Base-by-base conservation (phyloP, 2,888 invertebrate genomes). In the Camponotus fellah region DNA sequence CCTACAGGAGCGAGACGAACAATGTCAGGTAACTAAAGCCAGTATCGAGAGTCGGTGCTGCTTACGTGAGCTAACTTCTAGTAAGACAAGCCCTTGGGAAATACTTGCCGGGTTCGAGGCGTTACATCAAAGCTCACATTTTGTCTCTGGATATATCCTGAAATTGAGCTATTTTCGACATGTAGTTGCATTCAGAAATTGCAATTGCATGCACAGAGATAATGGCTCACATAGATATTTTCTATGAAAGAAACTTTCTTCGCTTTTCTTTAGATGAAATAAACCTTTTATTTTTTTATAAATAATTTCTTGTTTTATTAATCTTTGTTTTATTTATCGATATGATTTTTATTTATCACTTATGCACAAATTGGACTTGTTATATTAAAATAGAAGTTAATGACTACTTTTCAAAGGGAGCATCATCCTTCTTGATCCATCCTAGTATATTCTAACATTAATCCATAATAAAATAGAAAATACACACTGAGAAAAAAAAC, bases 21-120 rank as follows among this genome's bases (percentile, higher is more conserved):
- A 40, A 68, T 14, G 77, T 14, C 37, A 34, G 46, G 79, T 79
- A 79, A 79, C 79, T 72, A 79, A 79, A 79, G 79, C 79, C 72
- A 43, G 34, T 26, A 43, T 17, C 72, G 79, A 71, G 79, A 46
- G 58, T 77, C 5, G 34, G 21, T 2, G 49, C 81, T 81, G 76
- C 77, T 81, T 81, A 81, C 77, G 76, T 81, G 81, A 81, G 77
- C n/a, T 81, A 81, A 81, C 79, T 81, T 26, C 64, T 77, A 72
- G 81, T 76, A 81, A 81, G 77, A 81, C 79, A 81, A 74, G 79
- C 79, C 71, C 79, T 79, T 79, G 79, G 79, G 79, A 79, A 79
- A 79, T 79, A 60, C 37, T 65, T 69, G 58, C 71, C 60, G 14
- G 21, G 58, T 46, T 65, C 66, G 66, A 5, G 17, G 76, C 65